These are phyloP conservation scores for Peromyscus attwateri DNA, from an alignment of 2,797 vertebrate genomes.

Conservation along the genomic window DNA sequence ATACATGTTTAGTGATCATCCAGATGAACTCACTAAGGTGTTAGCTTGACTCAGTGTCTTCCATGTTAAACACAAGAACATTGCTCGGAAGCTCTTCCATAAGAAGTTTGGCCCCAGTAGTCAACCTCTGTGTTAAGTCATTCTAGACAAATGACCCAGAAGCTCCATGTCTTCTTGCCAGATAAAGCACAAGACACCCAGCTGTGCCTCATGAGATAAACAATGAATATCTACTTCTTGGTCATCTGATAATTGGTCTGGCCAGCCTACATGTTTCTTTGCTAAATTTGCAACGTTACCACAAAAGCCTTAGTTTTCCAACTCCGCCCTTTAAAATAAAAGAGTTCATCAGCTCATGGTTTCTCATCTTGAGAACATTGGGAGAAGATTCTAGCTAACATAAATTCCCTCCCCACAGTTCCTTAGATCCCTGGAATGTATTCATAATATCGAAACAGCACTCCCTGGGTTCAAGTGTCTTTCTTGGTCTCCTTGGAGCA, in stretches of 20 bases:
- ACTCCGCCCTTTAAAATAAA: not conserved
- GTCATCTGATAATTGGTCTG: not conserved
- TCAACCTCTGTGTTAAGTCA: not conserved
- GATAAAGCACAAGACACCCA: not conserved
- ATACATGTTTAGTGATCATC: not conserved
- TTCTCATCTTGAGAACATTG: not conserved
- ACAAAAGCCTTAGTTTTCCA: not conserved
- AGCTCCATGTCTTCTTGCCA: not conserved
- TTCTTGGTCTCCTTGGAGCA: not conserved
- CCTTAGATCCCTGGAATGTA: not conserved
- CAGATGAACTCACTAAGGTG: not conserved
- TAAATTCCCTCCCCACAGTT: not conserved
- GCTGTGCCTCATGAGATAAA: not conserved
- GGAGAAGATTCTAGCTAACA: not conserved
- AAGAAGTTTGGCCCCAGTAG: not conserved
- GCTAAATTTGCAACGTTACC: not conserved
- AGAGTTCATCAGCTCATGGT: not conserved
- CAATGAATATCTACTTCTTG: not conserved
- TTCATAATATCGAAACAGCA: not conserved
- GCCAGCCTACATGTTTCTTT: not conserved
- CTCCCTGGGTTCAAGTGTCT: not conserved
- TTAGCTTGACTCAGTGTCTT: not conserved
- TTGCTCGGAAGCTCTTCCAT: not conserved
- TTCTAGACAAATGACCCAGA: not conserved
- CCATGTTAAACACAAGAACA: not conserved